A percentile compares a stretch with the other conserved stretches of the same genome.
These are phyloP conservation scores for Lordiphosa fenestrarum DNA, from an alignment of 2,888 invertebrate species.

Conservation along the genomic window DNA sequence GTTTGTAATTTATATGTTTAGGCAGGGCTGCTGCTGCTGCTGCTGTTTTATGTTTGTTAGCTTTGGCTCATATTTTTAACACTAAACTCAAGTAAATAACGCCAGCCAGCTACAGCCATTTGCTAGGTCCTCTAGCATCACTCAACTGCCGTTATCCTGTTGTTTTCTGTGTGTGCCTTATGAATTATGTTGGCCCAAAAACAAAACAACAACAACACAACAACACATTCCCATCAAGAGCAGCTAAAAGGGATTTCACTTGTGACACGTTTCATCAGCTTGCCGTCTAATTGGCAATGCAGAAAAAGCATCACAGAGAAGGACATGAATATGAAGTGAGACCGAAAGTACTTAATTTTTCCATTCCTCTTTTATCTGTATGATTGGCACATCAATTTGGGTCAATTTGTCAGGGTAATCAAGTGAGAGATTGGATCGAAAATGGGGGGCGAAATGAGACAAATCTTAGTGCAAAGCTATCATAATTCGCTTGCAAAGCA, in stretches of 20 bases:
- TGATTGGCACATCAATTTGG: slow-evolving; percentile 2
- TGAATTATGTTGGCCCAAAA: slow-evolving; percentile 40
- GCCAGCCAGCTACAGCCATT: slow-evolving; percentile 14
- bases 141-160: slow-evolving; percentile 22
- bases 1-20: slow-evolving; percentile 23
- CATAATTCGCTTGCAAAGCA: no score
- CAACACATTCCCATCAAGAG: slow-evolving; percentile 4
- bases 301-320: slow-evolving; percentile 8
- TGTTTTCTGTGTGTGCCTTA: slow-evolving; percentile 28
- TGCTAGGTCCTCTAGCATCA: slow-evolving; percentile 8
- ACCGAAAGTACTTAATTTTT: not conserved
- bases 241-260: slow-evolving; percentile 38
- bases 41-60: slow-evolving; percentile 42
- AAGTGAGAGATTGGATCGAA: slow-evolving; percentile 1
- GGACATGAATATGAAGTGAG: slow-evolving; percentile 1
- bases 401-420: slow-evolving; percentile 2
- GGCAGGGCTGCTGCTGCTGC: slow-evolving; percentile 22
- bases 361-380: not conserved
- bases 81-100: slow-evolving; percentile 50
- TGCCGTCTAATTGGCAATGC: slow-evolving; percentile 51
- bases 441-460: not conserved
- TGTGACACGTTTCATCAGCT: slow-evolving; percentile 45
- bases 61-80: slow-evolving; percentile 57
- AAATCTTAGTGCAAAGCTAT: not conserved
- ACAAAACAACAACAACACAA: slow-evolving; percentile 5